Evolutionary conservation across 2,113 vertebrate genomes (phyloP).

Genomic region (Eonycteris spelaea): DNA sequence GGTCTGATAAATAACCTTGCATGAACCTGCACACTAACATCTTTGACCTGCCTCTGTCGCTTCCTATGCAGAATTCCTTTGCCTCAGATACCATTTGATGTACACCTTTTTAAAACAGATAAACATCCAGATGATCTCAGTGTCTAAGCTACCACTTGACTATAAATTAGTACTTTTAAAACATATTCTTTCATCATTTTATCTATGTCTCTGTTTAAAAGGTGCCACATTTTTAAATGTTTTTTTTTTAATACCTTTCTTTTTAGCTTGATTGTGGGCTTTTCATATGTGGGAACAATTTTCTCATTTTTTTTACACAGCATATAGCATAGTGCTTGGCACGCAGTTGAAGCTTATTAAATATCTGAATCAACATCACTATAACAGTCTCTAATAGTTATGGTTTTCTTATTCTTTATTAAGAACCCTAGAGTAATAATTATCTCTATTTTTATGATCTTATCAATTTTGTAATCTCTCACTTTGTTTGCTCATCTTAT

Average conservation of each 20-base stretch:
- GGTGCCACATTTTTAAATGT: not conserved
- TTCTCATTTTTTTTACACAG: not conserved
- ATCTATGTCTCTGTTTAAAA: not conserved
- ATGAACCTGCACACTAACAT: not conserved
- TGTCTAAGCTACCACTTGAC: not conserved
- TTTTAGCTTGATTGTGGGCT: not conserved
- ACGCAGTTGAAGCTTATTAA: not conserved
- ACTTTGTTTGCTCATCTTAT: not conserved
- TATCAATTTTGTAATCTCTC: not conserved
- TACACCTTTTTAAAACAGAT: not conserved
- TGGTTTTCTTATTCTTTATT: constrained; percentile 1
- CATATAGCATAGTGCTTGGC: not conserved
- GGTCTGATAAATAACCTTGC: constrained; percentile 34
- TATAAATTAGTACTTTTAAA: not conserved
- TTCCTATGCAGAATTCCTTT: constrained; percentile 12
- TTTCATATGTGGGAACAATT: not conserved
- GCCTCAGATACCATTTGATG: not conserved
- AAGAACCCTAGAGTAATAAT: not conserved
- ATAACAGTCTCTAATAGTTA: not conserved
- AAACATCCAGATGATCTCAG: not conserved
- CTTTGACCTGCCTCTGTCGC: constrained; percentile 25
- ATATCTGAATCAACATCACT: not conserved
- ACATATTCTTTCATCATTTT: not conserved
- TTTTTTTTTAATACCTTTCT: not conserved
- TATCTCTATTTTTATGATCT: not conserved